These are phyloP conservation scores for Aradophagus sp. DNA, from an alignment of 1,140 invertebrate genomes.

Conservation along the genomic window DNA sequence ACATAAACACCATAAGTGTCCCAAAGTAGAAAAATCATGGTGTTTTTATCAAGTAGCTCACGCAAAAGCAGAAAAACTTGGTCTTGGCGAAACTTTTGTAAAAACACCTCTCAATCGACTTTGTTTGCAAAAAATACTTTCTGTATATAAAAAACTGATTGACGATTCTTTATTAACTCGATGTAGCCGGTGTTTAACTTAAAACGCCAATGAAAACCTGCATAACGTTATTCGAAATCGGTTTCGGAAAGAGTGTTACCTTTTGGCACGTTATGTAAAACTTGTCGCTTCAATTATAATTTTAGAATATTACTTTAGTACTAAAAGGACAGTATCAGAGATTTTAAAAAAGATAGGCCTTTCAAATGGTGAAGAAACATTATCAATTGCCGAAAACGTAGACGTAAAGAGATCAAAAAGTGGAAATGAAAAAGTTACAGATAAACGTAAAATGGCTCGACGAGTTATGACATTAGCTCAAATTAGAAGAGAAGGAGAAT, in stretches of 20 bases:
- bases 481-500: no score
- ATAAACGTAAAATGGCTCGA: no score
- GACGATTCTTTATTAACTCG: constrained; percentile 1
- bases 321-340: constrained; percentile 1
- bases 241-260: constrained; percentile 9
- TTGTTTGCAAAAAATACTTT: constrained; percentile 9
- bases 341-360: constrained; percentile 1
- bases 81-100: not conserved
- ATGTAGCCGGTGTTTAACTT: constrained; percentile 14
- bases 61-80: not conserved
- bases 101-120: not conserved
- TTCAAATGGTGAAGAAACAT: not conserved
- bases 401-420: not conserved
- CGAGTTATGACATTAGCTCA: no score
- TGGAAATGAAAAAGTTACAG: no score
- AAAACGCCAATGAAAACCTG: constrained; percentile 29
- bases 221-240: constrained; percentile 16
- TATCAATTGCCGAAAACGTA: not conserved
- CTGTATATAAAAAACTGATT: constrained; percentile 3
- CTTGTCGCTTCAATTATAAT: constrained; percentile 4
- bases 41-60: constrained; percentile 6
- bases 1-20: constrained; percentile 2
- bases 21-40: constrained; percentile 8
- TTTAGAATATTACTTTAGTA: constrained; percentile 10
- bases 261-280: constrained; percentile 2